Base-by-base conservation (phyloP, 2,888 invertebrate genomes). In the Drosophila borborema region DNA sequence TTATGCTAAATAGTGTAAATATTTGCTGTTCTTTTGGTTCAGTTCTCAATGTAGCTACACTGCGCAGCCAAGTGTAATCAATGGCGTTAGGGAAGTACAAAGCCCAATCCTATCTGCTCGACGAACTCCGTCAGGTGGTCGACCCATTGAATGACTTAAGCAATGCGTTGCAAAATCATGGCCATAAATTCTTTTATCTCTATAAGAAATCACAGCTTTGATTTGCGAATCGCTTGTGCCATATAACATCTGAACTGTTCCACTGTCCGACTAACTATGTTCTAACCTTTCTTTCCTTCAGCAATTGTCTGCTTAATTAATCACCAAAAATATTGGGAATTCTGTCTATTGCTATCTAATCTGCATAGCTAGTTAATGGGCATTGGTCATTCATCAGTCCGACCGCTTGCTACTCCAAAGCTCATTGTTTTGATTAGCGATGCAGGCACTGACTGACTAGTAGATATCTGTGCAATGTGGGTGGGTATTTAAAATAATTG, bases 141-240 rank as follows among this genome's bases (percentile, higher is more conserved):
- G 86, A 89, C 89, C 89, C 71, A 61, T 31, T 46, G 66, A 18
- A 62, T 43, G 51, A 18, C 31, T 20, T n/a, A 12, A 62, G 41
- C 23, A 48, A 48, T 16, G 41, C 18, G 12, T 48, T 40, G 43
- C n/a, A 77, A 80, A 86, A 16, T 77, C 74, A 36, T 62, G 43
- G 64, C 2, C 53, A 74, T 81, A 84, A 79, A 89, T 87, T 46
- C n/a, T 16, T 45, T 51, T 49, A 71, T 82, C 77, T 88, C 69
- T 53, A 72, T 81, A 70, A 78, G 78, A 81, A 85, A 89, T 86
- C 81, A 76, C 65, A 69, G 56, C 76, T 75, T 59, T 79, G 72
- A 79, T 82, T 85, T 72, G 60, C 31, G 45, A 51, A 36, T 51
- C 18, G 34, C 18, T 14, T 45, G 34, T n/a, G 34, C 41, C 55